These are phyloP conservation scores for Amphipyra tragopoginis DNA, from an alignment of 2,888 invertebrate genomes.

Conservation along the genomic window DNA sequence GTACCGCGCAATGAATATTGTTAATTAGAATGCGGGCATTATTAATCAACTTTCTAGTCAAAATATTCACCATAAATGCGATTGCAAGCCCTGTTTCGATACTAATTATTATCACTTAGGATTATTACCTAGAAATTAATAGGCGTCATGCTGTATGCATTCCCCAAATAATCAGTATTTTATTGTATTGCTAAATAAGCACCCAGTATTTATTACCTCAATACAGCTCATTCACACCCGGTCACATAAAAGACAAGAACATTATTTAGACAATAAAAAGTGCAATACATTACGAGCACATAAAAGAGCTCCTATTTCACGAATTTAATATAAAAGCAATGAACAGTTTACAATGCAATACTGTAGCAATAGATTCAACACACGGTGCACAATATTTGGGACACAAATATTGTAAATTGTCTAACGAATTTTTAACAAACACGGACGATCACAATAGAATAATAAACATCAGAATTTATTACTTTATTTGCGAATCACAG, in stretches of 20 bases:
- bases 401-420: conserved; percentile 10
- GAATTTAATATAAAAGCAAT: conserved; percentile 38
- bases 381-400: conserved; percentile 10
- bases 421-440: conserved; percentile 2
- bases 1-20: too few species aligned
- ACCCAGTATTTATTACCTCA: conserved; percentile 1
- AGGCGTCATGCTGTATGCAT: too few species aligned
- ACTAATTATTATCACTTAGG: too few species aligned
- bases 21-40: too few species aligned
- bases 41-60: too few species aligned
- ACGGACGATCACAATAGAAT: not conserved
- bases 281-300: conserved; percentile 31
- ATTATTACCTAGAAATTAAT: too few species aligned
- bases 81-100: too few species aligned
- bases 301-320: conserved; percentile 35
- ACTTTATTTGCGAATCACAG: not conserved
- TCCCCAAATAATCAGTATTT: too few species aligned
- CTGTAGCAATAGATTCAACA: conserved; percentile 14
- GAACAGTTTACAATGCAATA: conserved; percentile 47
- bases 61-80: too few species aligned
- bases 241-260: conserved; percentile 12
- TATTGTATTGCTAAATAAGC: not conserved
- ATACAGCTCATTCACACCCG: conserved; percentile 8
- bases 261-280: conserved; percentile 32
- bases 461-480: conserved; percentile 14